Base-by-base conservation (phyloP, 2,797 vertebrate species). In the Sphenopsis melanotis region DNA sequence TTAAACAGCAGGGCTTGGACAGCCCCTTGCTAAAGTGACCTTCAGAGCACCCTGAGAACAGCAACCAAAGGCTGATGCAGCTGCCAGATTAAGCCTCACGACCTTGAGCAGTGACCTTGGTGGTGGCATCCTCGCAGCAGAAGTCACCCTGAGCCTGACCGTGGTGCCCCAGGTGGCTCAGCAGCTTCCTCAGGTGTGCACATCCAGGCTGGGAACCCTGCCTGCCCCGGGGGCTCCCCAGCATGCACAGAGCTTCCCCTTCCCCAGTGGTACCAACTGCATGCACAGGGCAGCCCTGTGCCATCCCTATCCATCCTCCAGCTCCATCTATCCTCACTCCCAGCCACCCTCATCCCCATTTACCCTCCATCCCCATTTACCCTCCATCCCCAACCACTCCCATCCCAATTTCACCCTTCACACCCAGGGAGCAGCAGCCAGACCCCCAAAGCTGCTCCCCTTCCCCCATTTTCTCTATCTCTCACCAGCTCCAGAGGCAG, bases 121-220 rank as follows among this genome's bases (percentile, higher is more conserved):
- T 0, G 0, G 29, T 22, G 26, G 46, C 55, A 81, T 27, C 60
- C 79, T 56, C 0, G 0, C 10, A 42, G 57, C 9, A 3, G 19
- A 20, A 34, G 41, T 32, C 52, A 59, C 49, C 52, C 63, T 3
- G 2, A 63, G 53, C 42, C 65, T 15, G 50, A 20, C 41, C n/a
- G 3, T 2, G 2, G 15, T 22, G 41, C n/a, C 52, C 55, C 6
- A 18, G n/a, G 49, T 0, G 4, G 61, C 39, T 66, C 66, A n/a
- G 79, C 4, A 6, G 57, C 57, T 53, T 61, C 47, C 37, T 64
- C 0, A 4, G 66, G 41, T 5, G 6, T 5, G 47, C 29, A 9
- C 3, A 22, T 1, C 11, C 23, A 50, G 49, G n/a, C 18, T 34
- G 63, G 63, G 57, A 15, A 17, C 57, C 47, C 66, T 2, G 7